Conservation (phyloP, 2,113 vertebrate species). For the Trichechus manatus region DNA sequence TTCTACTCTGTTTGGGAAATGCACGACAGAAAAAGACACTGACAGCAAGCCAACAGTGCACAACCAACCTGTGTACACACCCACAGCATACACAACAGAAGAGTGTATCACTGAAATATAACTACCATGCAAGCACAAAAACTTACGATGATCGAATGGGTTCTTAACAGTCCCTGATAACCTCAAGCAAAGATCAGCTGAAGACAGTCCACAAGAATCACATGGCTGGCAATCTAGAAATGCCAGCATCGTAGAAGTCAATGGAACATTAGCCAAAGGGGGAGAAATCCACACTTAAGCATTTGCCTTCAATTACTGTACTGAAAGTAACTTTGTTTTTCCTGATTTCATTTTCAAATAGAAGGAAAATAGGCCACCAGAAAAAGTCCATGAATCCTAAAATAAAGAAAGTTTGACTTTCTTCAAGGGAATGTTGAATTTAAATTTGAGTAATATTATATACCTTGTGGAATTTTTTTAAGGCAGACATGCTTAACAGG, state of each 20-base stretch:
- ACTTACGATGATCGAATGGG: not conserved
- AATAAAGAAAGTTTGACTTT: slow-evolving; percentile 38
- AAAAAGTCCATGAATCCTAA: slow-evolving; percentile 24
- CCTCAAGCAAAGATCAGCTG: not conserved
- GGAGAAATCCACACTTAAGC: not conserved
- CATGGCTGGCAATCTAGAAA: slow-evolving; percentile 42
- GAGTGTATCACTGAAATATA: slow-evolving; percentile 18
- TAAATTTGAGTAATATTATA: slow-evolving; percentile 23
- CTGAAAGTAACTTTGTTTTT: not conserved
- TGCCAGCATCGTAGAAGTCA: slow-evolving; percentile 2
- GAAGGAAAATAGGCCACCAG: slow-evolving; percentile 45
- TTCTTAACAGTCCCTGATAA: slow-evolving; percentile 33
- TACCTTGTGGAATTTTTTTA: not conserved
- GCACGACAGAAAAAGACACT: not conserved
- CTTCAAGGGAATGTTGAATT: slow-evolving; percentile 36
- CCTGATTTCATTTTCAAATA: slow-evolving; percentile 35
- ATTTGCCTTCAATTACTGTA: slow-evolving; percentile 37
- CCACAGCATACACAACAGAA: slow-evolving; percentile 8
- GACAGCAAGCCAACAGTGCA: not conserved
- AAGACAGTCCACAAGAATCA: slow-evolving; percentile 6
- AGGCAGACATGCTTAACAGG: not conserved
- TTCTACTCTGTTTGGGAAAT: not conserved
- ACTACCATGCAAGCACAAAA: slow-evolving; percentile 5
- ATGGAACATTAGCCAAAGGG: slow-evolving; percentile 38
- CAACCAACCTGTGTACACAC: not conserved